Percentiles rank a stretch among this genome's conserved stretches.
Conservation (phyloP, 2,113 vertebrate species). For the Halichoeres trimaculatus region DNA sequence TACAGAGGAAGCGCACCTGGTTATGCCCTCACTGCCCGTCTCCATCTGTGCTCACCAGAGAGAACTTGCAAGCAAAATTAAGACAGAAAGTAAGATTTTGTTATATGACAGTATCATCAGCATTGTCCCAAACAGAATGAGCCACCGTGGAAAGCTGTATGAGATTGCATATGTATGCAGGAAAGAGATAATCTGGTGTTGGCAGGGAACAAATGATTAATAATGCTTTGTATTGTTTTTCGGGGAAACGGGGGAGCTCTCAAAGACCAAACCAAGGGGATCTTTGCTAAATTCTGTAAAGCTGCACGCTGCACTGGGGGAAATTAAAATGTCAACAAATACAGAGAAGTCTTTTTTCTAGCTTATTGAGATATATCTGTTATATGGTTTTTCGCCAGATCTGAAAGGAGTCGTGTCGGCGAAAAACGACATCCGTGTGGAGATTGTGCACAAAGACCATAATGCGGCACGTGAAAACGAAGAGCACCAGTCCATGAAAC, state of each 20-base stretch:
- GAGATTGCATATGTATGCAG: slow-evolving; percentile 68
- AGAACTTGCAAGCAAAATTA: slow-evolving; percentile 89
- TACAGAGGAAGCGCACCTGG: slow-evolving; percentile 87
- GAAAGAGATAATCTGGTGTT: slow-evolving; percentile 60
- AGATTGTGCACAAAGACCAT: slow-evolving; percentile 98
- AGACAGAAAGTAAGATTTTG: slow-evolving; percentile 88
- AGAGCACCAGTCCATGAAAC: slow-evolving; percentile 95
- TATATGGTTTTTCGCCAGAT: slow-evolving; percentile 83
- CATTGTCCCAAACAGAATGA: slow-evolving; percentile 73
- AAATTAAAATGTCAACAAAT: slow-evolving; percentile 63
- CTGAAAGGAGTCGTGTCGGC: slow-evolving; percentile 96
- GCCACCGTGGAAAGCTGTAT: slow-evolving; percentile 64
- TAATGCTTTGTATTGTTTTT: slow-evolving; percentile 64
- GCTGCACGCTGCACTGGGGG: slow-evolving; percentile 44
- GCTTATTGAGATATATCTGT: slow-evolving; percentile 50
- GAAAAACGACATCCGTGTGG: slow-evolving; percentile 98
- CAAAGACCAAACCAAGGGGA: slow-evolving; percentile 45
- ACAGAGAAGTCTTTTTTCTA: slow-evolving; percentile 42
- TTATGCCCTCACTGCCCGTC: slow-evolving; percentile 88
- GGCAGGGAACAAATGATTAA: slow-evolving; percentile 66
- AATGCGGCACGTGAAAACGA: slow-evolving; percentile 89
- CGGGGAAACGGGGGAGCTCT: slow-evolving; percentile 30
- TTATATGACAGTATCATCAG: slow-evolving; percentile 80
- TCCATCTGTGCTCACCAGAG: slow-evolving; percentile 89
- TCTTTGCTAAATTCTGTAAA: slow-evolving; percentile 60